Evolutionary conservation across 2,888 invertebrate species (phyloP), one percentile per base, ranked within the genome.

Genomic region (Schrankia costaestrigalis): DNA sequence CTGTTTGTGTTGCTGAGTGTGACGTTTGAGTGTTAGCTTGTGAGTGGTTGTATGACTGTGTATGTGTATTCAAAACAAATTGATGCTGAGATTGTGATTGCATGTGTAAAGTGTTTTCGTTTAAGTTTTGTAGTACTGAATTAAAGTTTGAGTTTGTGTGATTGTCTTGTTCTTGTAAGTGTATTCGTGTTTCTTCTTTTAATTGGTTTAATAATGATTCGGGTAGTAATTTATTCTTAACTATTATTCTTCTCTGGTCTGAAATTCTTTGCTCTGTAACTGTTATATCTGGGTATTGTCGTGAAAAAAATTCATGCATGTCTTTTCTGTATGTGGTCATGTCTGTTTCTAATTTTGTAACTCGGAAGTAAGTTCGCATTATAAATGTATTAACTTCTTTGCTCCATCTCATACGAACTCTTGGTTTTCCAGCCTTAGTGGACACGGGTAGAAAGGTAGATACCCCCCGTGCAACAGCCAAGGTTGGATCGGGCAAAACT

Each of bases 381-480:
- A n/a, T n/a, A n/a, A n/a, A n/a, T n/a, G n/a, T n/a, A n/a, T n/a
- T n/a, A n/a, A n/a, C n/a, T n/a, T n/a, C n/a, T n/a, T n/a, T n/a
- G n/a, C n/a, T n/a, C n/a, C n/a, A n/a, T n/a, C n/a, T n/a, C n/a
- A n/a, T n/a, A n/a, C n/a, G n/a, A n/a, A n/a, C n/a, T 31, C 43
- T 35, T 5, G 35, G 22, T 38, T 51, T 48, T 0, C 42, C 44
- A 15, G 43, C 36, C 25, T 47, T 43, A 29, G 47, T 43, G 41
- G 47, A 39, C 42, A 28, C 46, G 18, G 42, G 45, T 37, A 44
- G 27, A 27, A 25, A 26, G 44, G 40, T 17, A 30, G 18, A 41
- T 4, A 29, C 42, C 36, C 19, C 50, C 44, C 33, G 46, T 35
- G 39, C 26, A 42, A 31, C 40, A 46, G 27, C 35, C 26, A 25